Percentiles rank a stretch among this genome's conserved stretches.
Evolutionary conservation across 1,140 invertebrate genomes (phyloP).

Genomic region (Meloidogyne exigua): DNA sequence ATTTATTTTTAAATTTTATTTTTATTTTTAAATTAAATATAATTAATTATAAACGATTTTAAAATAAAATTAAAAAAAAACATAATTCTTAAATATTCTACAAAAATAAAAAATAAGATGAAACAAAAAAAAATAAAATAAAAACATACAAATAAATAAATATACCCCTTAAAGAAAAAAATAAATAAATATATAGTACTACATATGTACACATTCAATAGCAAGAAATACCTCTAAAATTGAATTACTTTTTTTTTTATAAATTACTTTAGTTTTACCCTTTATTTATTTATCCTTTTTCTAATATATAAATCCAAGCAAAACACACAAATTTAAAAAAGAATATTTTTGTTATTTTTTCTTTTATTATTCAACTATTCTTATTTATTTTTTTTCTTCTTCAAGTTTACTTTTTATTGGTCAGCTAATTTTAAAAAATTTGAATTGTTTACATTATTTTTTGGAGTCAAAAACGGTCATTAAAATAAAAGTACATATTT

Average conservation of each 20-base stretch:
- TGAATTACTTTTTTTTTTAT: neutral
- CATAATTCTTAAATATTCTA: no score
- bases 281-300: neutral
- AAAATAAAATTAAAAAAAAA: no score
- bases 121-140: no score
- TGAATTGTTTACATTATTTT: neutral
- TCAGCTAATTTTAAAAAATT: neutral
- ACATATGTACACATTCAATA: neutral
- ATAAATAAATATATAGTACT: no score
- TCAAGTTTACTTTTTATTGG: constrained; percentile 1
- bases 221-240: neutral
- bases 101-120: no score
- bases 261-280: neutral
- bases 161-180: no score
- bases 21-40: no score
- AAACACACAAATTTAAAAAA: neutral
- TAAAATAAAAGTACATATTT: neutral
- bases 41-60: no score
- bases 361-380: neutral
- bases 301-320: neutral
- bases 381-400: neutral
- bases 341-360: no score
- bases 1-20: no score
- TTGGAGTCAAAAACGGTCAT: neutral
- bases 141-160: neutral